Percentiles rank a stretch among this genome's conserved stretches.
phyloP scores from a whole-genome alignment of 2,888 invertebrate genomes.

The Phortica magna region DNA sequence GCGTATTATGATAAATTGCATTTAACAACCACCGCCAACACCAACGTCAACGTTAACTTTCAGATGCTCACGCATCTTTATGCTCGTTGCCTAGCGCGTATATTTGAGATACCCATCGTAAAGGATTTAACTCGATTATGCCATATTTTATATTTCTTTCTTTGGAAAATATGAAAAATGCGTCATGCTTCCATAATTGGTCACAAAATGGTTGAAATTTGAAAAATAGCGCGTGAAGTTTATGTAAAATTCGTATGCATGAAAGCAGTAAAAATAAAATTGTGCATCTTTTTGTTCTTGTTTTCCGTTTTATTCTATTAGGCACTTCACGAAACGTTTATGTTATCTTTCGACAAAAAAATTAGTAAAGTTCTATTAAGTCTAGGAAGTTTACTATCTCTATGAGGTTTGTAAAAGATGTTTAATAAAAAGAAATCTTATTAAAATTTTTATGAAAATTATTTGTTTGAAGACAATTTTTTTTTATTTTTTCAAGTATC shows the following conservation, averaged over 20 bases:
- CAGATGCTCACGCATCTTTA: not conserved
- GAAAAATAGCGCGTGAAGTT: slow-evolving; percentile 9
- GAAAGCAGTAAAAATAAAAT: not conserved
- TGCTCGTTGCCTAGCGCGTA: slow-evolving; percentile 10
- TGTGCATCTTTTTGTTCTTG: not conserved
- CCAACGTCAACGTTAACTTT: slow-evolving; percentile 37
- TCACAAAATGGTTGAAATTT: slow-evolving; percentile 6
- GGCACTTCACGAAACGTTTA: not conserved
- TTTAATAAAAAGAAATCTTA: no score
- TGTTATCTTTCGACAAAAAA: not conserved
- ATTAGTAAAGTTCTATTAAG: not conserved
- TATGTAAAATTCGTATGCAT: not conserved
- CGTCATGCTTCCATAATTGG: not conserved
- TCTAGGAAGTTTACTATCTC: no score
- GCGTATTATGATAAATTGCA: slow-evolving; percentile 69
- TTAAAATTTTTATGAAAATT: no score
- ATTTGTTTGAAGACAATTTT: no score
- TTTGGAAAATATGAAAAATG: slow-evolving; percentile 3
- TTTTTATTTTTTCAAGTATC: no score
- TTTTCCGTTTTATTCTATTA: not conserved
- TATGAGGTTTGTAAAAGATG: no score
- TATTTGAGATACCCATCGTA: slow-evolving; percentile 38
- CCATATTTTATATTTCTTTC: slow-evolving; percentile 4
- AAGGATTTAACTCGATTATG: slow-evolving; percentile 59
- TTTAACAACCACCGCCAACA: slow-evolving; percentile 68